phyloP scores from a whole-genome alignment of 2,113 vertebrate species.

The Hemiscyllium ocellatum region DNA sequence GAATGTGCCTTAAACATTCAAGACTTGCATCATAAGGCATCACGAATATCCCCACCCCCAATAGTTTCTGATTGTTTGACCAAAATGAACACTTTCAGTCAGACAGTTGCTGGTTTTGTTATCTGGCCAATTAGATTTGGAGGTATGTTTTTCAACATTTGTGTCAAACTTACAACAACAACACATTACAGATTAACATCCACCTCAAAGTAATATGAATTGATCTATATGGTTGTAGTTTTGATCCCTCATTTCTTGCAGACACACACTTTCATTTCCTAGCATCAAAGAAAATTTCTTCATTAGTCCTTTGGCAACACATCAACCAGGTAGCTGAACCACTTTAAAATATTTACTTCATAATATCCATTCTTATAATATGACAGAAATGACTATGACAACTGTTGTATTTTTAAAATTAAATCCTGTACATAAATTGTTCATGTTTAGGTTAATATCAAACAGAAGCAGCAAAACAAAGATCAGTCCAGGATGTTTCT shows the following conservation, averaged over 20 bases:
- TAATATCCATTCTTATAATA: neutral
- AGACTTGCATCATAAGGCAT: too few species aligned
- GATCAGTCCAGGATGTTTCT: neutral
- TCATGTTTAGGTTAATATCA: neutral
- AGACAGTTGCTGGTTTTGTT: too few species aligned
- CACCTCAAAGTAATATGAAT: neutral
- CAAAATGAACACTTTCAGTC: too few species aligned
- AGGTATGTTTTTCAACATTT: too few species aligned
- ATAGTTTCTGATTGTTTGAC: too few species aligned
- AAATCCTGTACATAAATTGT: neutral
- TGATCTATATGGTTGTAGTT: neutral
- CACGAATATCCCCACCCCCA: too few species aligned
- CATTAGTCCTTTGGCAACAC: neutral
- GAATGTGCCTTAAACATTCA: too few species aligned
- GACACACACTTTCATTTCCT: neutral
- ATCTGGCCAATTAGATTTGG: too few species aligned
- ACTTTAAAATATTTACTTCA: neutral
- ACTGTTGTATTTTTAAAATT: neutral
- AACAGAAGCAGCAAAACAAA: neutral
- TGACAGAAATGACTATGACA: neutral
- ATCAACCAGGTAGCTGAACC: neutral
- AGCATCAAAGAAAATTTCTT: neutral
- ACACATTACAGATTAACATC: too few species aligned
- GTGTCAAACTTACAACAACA: too few species aligned
- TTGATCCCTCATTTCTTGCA: neutral